Percentiles rank a stretch among this genome's conserved stretches.
Conservation (phyloP, 2,113 vertebrate genomes). For the Muntiacus muntjak region DNA sequence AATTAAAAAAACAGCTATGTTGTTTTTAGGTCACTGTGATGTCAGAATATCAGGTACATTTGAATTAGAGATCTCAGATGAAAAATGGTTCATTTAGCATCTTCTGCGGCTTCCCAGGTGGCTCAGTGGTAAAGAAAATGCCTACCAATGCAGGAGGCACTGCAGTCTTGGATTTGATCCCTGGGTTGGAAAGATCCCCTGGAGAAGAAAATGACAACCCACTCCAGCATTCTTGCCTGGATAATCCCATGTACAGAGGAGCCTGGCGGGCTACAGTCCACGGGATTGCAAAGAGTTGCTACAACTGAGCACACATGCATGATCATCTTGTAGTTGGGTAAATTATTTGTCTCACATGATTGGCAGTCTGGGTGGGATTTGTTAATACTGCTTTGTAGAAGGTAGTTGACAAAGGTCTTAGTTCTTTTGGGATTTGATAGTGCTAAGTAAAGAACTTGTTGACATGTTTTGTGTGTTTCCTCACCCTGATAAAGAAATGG, state of each 20-base stretch:
- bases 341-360: neutral
- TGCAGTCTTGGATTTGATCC: neutral
- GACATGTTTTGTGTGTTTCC: neutral
- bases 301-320: accelerated
- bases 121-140: neutral
- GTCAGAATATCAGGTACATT: neutral
- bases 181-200: neutral
- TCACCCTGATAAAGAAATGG: slow-evolving; percentile 7
- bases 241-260: neutral
- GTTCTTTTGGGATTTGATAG: slow-evolving; percentile 2
- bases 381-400: neutral
- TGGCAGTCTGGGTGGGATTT: neutral
- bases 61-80: neutral
- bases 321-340: neutral
- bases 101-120: neutral
- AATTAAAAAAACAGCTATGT: neutral
- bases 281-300: accelerated
- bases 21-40: neutral
- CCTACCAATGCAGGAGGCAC: neutral
- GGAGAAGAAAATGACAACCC: neutral
- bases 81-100: neutral
- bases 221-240: neutral
- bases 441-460: neutral
- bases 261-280: neutral
- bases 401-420: neutral